Conservation (phyloP, 2,797 vertebrate genomes). For the Premnoplex brunnescens region DNA sequence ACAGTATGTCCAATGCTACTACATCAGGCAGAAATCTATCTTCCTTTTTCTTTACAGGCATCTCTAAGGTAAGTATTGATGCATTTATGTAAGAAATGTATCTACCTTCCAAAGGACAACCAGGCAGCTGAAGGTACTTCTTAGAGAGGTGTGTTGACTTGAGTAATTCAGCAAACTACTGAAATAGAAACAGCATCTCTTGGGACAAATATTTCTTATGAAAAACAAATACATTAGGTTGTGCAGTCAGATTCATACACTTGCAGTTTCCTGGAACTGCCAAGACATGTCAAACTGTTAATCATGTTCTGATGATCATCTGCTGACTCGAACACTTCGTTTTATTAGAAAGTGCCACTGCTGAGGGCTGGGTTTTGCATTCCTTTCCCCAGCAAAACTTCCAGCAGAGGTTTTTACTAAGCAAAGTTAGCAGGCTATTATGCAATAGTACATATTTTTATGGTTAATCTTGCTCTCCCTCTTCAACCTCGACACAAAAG, state of each 20-base stretch:
- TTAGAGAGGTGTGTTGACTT: not conserved
- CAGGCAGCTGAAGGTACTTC: not conserved
- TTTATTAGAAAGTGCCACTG: not conserved
- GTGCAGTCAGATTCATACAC: not conserved
- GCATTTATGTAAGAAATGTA: not conserved
- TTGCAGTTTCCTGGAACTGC: not conserved
- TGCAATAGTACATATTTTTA: not conserved
- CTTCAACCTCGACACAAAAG: not conserved
- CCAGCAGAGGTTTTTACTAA: not conserved
- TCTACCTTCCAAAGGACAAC: not conserved
- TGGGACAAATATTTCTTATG: not conserved
- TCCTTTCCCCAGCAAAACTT: not conserved
- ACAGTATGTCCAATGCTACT: not conserved
- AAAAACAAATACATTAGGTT: constrained; percentile 1
- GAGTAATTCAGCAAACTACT: not conserved
- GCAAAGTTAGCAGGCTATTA: not conserved
- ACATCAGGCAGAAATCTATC: not conserved
- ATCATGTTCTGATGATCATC: not conserved
- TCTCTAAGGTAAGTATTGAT: not conserved
- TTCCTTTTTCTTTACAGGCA: not conserved
- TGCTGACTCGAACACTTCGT: not conserved
- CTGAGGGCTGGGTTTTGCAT: not conserved
- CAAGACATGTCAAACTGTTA: not conserved
- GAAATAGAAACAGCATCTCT: not conserved
- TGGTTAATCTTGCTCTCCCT: not conserved